Percentiles rank a stretch among this genome's conserved stretches.
Conservation (phyloP, 1,140 invertebrate species). For the Cotesia typhae region DNA sequence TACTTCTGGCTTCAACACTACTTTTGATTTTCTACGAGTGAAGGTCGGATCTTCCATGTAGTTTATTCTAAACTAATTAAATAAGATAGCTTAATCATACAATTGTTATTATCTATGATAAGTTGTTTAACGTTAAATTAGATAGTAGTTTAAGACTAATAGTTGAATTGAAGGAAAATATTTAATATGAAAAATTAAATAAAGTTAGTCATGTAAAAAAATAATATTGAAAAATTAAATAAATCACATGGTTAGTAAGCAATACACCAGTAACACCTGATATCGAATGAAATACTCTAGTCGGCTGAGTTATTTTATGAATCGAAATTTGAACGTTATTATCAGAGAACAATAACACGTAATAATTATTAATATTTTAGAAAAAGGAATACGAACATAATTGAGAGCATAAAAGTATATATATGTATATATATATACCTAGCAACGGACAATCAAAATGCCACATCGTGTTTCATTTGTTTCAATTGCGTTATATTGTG, state of each 20-base stretch:
- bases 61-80: conserved; percentile 57
- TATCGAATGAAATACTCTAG: conserved; percentile 48
- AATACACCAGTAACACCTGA: conserved; percentile 45
- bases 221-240: conserved; percentile 6
- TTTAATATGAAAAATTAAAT: not conserved
- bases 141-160: conserved; percentile 17
- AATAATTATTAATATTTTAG: conserved; percentile 19
- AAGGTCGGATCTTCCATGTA: conserved; percentile 61
- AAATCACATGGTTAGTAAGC: conserved; percentile 14
- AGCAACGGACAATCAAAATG: conserved; percentile 61
- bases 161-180: conserved; percentile 3
- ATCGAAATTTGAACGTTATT: conserved; percentile 6
- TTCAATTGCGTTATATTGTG: conserved; percentile 59
- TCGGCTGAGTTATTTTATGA: conserved; percentile 39
- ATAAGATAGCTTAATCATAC: conserved; percentile 37
- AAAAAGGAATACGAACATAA: not conserved
- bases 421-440: conserved; percentile 34
- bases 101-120: conserved; percentile 20
- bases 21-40: conserved; percentile 53
- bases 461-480: conserved; percentile 56
- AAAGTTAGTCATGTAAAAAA: conserved; percentile 27
- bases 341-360: conserved; percentile 6
- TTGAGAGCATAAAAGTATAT: conserved; percentile 1
- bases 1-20: not conserved
- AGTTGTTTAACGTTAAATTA: conserved; percentile 45